These are phyloP conservation scores for Phylloscopus trochilus DNA, from an alignment of 2,113 vertebrate genomes.

Conservation along the genomic window DNA sequence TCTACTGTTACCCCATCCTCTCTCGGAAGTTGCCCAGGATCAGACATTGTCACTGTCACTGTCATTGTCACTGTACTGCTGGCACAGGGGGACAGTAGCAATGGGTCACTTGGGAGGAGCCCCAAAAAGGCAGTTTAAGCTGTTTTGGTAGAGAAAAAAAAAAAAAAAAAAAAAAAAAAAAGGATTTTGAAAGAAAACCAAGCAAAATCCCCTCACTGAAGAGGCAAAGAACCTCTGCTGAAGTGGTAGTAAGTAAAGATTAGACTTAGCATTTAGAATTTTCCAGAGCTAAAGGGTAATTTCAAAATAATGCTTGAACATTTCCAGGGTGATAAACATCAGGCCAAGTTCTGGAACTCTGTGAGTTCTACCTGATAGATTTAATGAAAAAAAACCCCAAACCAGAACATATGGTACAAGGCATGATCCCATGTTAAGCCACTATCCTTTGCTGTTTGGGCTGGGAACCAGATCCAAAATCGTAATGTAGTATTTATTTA, in stretches of 20 bases:
- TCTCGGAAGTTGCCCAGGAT: not conserved
- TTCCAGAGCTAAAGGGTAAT: not conserved
- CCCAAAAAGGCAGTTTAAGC: not conserved
- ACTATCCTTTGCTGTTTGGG: not conserved
- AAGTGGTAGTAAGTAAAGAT: not conserved
- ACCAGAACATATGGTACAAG: not conserved
- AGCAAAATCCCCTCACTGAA: fast-evolving
- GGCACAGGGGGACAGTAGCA: not conserved
- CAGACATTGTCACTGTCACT: not conserved
- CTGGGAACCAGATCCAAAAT: not conserved
- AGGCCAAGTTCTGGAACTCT: not conserved
- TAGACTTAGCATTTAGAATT: not conserved
- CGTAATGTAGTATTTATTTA: not conserved
- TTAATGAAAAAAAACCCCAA: not conserved
- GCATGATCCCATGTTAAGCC: not conserved
- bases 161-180: not conserved
- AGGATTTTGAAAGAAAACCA: not conserved
- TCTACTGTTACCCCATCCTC: not conserved
- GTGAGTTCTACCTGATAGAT: not conserved
- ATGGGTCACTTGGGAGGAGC: not conserved
- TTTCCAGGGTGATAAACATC: not conserved
- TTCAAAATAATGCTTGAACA: not conserved
- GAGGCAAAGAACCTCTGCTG: not conserved
- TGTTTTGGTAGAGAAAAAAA: not conserved
- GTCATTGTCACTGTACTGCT: not conserved